These are phyloP conservation scores for Menura novaehollandiae DNA, from an alignment of 2,113 vertebrate species.

Conservation along the genomic window DNA sequence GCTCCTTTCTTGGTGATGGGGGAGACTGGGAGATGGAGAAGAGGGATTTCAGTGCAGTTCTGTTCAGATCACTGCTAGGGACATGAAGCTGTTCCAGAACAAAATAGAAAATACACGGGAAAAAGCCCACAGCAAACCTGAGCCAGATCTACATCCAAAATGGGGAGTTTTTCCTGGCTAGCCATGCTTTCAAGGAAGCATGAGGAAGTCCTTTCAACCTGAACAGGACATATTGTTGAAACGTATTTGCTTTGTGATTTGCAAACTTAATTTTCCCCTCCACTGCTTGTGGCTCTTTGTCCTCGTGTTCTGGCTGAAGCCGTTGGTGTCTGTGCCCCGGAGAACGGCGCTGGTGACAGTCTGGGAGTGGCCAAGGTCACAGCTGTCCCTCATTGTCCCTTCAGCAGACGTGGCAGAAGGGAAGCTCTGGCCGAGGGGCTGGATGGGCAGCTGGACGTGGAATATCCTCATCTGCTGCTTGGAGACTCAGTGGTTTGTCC, in stretches of 20 bases:
- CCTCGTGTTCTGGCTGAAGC: background rate
- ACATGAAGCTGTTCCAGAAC: background rate
- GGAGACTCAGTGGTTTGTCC: background rate
- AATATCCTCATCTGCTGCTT: background rate
- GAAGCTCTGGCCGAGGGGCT: background rate
- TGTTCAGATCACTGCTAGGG: background rate
- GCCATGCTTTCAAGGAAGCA: background rate
- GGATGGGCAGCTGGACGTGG: background rate
- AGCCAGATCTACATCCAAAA: background rate
- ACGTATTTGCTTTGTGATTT: background rate
- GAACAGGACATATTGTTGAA: background rate
- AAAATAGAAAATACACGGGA: background rate
- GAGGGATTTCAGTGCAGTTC: background rate
- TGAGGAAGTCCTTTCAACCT: background rate
- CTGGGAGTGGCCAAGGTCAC: rapidly evolving
- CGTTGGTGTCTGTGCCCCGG: background rate
- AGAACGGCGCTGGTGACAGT: background rate
- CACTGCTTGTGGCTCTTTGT: background rate
- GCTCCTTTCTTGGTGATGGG: background rate
- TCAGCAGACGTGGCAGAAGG: background rate
- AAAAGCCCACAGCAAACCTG: background rate
- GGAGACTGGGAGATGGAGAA: background rate
- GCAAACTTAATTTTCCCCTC: background rate
- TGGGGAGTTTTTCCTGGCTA: background rate
- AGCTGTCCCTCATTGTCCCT: background rate